These are phyloP conservation scores for Balearica regulorum DNA, from an alignment of 2,797 vertebrate species.

Conservation along the genomic window DNA sequence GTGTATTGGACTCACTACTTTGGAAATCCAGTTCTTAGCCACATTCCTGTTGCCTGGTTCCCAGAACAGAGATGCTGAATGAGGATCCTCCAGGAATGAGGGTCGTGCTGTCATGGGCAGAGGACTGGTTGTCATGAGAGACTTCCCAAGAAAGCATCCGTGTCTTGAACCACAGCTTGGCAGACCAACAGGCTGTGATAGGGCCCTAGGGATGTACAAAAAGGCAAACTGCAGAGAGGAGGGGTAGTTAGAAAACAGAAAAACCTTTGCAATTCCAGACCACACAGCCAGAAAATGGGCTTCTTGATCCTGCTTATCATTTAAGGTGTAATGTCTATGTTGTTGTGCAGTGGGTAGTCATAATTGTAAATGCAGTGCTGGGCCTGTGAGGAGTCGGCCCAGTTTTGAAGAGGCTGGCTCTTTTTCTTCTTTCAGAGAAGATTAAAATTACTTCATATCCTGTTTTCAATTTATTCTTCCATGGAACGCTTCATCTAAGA, in stretches of 20 bases:
- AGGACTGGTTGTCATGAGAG: background rate
- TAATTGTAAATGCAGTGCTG: background rate
- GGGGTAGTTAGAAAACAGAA: background rate
- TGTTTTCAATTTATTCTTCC: background rate
- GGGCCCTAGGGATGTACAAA: background rate
- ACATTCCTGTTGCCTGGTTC: background rate
- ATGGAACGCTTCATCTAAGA: background rate
- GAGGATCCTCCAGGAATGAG: background rate
- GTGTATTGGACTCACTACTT: background rate
- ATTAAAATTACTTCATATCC: background rate
- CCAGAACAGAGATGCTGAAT: background rate
- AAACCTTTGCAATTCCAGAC: background rate
- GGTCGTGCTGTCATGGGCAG: background rate
- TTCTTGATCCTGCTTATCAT: background rate
- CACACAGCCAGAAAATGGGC: background rate
- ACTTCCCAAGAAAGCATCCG: background rate
- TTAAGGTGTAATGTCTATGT: background rate
- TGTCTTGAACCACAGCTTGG: background rate
- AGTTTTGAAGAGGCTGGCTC: background rate
- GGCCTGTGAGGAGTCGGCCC: background rate
- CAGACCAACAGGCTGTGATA: background rate
- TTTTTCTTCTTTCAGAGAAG: background rate
- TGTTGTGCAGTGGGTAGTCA: background rate
- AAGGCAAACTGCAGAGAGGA: background rate
- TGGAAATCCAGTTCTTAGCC: background rate